phyloP scores from a whole-genome alignment of 2,113 vertebrate species.

The Cinclus cinclus region DNA sequence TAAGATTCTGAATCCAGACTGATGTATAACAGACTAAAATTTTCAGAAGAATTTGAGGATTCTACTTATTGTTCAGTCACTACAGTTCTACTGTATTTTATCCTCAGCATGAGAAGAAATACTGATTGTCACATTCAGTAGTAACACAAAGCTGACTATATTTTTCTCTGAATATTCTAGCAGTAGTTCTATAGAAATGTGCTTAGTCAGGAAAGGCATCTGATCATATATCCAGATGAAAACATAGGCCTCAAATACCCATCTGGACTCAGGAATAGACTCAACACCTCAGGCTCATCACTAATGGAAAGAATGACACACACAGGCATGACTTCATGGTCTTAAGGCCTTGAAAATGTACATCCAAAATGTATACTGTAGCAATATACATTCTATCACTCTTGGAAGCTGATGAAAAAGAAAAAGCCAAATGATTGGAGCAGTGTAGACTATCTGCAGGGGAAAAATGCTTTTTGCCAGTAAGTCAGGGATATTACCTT shows the following conservation, averaged over 20 bases:
- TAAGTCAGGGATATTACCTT: background rate
- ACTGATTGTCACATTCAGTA: background rate
- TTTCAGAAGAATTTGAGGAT: background rate
- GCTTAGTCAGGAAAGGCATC: background rate
- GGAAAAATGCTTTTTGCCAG: background rate
- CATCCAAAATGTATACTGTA: background rate
- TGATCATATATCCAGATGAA: background rate
- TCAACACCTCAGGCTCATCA: background rate
- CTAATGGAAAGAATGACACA: conserved; percentile 46
- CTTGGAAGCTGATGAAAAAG: conserved; percentile 36
- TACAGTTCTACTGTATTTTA: background rate
- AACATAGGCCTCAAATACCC: background rate
- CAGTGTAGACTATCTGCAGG: background rate
- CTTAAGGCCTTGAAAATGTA: background rate
- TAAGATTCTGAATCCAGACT: background rate
- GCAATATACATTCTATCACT: background rate
- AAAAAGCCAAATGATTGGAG: background rate
- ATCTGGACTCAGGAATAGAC: background rate
- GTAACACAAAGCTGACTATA: background rate
- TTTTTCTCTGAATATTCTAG: background rate
- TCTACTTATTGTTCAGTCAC: background rate
- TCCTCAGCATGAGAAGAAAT: background rate
- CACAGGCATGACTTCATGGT: conserved; percentile 8
- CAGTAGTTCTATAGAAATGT: background rate
- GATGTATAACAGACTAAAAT: background rate